Conservation (phyloP, 2,113 vertebrate species). For the Cheilinus undulatus region DNA sequence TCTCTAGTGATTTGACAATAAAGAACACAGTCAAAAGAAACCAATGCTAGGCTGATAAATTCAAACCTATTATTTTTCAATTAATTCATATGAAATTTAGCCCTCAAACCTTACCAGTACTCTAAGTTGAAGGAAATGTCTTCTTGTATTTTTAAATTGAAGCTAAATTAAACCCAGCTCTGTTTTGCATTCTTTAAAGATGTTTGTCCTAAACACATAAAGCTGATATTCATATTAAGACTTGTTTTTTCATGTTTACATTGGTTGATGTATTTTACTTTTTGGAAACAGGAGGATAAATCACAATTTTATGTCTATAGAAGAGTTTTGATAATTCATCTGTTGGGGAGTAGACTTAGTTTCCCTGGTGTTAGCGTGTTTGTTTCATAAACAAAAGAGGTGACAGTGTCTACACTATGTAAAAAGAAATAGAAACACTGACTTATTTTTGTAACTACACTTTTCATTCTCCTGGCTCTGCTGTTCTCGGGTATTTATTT, state of each 20-base stretch:
- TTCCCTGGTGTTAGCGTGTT: slow-evolving; percentile 1
- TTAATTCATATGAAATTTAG: background rate
- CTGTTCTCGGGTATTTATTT: slow-evolving; percentile 73
- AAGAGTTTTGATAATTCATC: background rate
- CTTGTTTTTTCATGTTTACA: slow-evolving; percentile 57
- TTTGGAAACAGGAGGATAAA: slow-evolving; percentile 21
- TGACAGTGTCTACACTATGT: background rate
- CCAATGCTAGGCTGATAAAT: background rate
- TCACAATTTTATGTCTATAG: background rate
- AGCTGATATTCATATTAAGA: slow-evolving; percentile 24
- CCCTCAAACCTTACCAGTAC: no score
- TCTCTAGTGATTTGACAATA: slow-evolving; percentile 4
- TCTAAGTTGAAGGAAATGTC: no score
- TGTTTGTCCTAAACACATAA: background rate
- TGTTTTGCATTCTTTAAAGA: background rate
- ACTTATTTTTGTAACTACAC: slow-evolving; percentile 59
- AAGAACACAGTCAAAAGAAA: background rate
- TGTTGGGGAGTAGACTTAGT: slow-evolving; percentile 13
- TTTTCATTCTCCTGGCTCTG: slow-evolving; percentile 30
- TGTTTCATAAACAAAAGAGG: background rate
- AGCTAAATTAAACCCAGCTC: background rate
- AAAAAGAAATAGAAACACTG: slow-evolving; percentile 32
- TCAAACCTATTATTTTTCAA: background rate
- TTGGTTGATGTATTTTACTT: slow-evolving; percentile 18
- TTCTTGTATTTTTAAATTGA: background rate